Evolutionary conservation across 2,888 invertebrate genomes (phyloP), one percentile per base, ranked within the genome.

Genomic region (Chaitophorus viminalis): DNA sequence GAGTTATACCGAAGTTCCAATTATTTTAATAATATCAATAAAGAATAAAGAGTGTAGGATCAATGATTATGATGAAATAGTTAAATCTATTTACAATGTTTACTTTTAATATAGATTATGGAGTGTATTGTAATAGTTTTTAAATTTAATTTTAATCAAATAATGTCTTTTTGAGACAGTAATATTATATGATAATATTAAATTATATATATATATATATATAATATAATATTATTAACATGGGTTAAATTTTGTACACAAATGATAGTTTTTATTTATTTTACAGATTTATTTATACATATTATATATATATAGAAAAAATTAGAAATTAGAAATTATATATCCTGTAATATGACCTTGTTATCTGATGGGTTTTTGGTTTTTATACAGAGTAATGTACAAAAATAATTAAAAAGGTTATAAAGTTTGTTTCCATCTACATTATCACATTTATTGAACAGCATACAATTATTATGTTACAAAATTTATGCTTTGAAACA

Each of bases 181-280:
- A 70, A 81, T 52, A n/a, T n/a, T n/a, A n/a, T n/a, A n/a, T n/a
- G n/a, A n/a, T n/a, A n/a, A n/a, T n/a, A n/a, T n/a, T n/a, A n/a
- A n/a, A n/a, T n/a, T n/a, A n/a, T n/a, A n/a, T n/a, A n/a, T n/a
- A n/a, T n/a, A n/a, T n/a, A n/a, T n/a, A n/a, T n/a, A n/a, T n/a
- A 31, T 46, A 46, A 46, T 52, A 31, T 46, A 5, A 31, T 65
- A 46, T 46, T 68, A 68, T 76, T 77, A 77, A 52, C 25, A 31
- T 82, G 68, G 68, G 68, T 78, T 60, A 39, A 77, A 89, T 75
- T 89, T 85, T 82, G 83, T 84, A 89, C 86, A 89, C 78, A 75
- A 87, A 87, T 81, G 21, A 87, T 87, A 87, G 87, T 87, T 87
- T 87, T 60, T 87, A 72, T 87, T 87, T 87, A 74, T 87, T 87